Conservation (phyloP, 1,140 invertebrate genomes). For the Tetragonula clypearis region DNA sequence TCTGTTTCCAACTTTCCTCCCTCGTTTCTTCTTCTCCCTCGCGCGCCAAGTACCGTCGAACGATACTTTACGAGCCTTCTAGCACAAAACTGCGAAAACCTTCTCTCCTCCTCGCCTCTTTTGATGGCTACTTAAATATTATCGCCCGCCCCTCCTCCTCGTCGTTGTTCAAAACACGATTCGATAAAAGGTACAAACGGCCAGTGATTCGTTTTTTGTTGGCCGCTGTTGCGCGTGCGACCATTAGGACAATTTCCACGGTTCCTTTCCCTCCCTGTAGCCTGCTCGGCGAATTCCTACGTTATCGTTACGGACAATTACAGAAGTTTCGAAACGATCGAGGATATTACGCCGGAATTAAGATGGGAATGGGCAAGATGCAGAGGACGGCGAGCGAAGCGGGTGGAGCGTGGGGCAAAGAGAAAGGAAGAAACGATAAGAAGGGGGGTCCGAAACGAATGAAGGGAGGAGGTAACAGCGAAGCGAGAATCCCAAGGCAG, state of each 20-base stretch:
- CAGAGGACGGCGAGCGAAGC: no score
- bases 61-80: slow-evolving; percentile 43
- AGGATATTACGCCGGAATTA: slow-evolving; percentile 24
- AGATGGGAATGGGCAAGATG: not conserved
- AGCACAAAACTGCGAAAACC: not conserved
- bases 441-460: slow-evolving; percentile 16
- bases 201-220: not conserved
- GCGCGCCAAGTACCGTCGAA: not conserved
- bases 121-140: slow-evolving; percentile 12
- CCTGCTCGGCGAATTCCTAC: not conserved
- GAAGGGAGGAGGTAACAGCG: not conserved
- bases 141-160: not conserved
- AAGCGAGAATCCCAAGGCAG: slow-evolving; percentile 40
- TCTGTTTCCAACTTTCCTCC: slow-evolving; percentile 18
- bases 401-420: no score
- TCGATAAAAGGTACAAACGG: not conserved
- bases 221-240: not conserved
- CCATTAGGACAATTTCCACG: slow-evolving; percentile 3
- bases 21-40: not conserved
- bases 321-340: slow-evolving; percentile 44
- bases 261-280: no score
- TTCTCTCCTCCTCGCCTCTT: not conserved
- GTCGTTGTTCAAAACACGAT: not conserved
- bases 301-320: slow-evolving; percentile 49
- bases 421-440: not conserved